phyloP scores from a whole-genome alignment of 2,113 vertebrate genomes.

The Cyprinodon brontotheroides region DNA sequence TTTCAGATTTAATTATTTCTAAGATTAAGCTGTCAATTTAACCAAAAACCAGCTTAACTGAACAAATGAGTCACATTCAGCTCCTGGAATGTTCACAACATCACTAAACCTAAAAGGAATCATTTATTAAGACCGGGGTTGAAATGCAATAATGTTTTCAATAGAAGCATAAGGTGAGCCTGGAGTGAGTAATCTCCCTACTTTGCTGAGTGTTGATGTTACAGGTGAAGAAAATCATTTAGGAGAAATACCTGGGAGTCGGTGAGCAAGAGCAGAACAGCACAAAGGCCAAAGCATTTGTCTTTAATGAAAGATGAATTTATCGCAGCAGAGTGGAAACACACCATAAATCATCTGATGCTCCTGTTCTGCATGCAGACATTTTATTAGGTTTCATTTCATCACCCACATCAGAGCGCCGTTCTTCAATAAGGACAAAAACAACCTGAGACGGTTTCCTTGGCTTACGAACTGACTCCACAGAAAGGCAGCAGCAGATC shows the following conservation, averaged over 20 bases:
- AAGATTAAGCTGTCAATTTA: neutral
- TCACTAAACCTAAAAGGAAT: neutral
- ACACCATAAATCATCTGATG: conserved; percentile 58
- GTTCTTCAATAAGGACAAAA: conserved; percentile 45
- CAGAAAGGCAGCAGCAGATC: conserved; percentile 17
- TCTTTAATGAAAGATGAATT: conserved; percentile 40
- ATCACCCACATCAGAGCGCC: conserved; percentile 44
- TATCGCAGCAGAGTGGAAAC: conserved; percentile 18
- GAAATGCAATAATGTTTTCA: neutral
- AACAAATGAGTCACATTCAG: neutral
- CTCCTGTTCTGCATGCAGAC: conserved; percentile 31
- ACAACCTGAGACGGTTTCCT: conserved; percentile 1
- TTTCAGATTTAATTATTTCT: neutral
- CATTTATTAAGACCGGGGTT: too few species aligned
- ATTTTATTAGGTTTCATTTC: conserved; percentile 60
- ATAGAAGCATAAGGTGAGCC: neutral
- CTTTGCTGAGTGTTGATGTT: neutral
- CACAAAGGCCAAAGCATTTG: conserved; percentile 30
- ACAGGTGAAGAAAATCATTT: neutral
- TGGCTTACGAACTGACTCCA: conserved; percentile 3
- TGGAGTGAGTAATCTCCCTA: neutral
- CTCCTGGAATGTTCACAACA: neutral
- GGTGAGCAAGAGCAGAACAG: conserved; percentile 1
- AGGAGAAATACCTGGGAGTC: conserved; percentile 2
- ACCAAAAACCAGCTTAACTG: neutral